A percentile compares a stretch with the other conserved stretches of the same genome.
Evolutionary conservation across 2,113 vertebrate species (phyloP).

Genomic region (Erythrolamprus reginae): DNA sequence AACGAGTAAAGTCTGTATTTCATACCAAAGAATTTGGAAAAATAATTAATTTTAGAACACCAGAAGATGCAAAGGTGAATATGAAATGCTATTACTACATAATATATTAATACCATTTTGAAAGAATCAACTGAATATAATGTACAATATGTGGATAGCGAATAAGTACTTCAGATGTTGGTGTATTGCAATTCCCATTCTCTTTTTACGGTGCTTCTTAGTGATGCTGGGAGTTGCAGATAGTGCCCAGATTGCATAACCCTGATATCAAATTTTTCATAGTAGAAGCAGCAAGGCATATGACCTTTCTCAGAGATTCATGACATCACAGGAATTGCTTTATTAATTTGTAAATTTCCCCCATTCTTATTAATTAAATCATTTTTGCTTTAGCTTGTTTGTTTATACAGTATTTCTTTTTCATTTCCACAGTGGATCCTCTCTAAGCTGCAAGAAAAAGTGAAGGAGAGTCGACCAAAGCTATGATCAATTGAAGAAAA

Average conservation of each 20-base stretch:
- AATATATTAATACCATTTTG: background rate
- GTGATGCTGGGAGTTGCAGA: background rate
- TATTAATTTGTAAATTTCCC: background rate
- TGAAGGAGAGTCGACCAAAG: conserved; percentile 82
- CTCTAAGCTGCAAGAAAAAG: conserved; percentile 88
- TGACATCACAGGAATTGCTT: background rate
- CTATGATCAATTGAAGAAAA: conserved; percentile 41
- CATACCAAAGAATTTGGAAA: conserved; percentile 98
- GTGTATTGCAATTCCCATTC: background rate
- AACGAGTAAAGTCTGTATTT: conserved; percentile 95
- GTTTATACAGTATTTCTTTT: conserved; percentile 20
- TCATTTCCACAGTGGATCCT: conserved; percentile 85
- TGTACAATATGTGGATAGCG: background rate
- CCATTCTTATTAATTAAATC: background rate
- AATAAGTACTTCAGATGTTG: background rate
- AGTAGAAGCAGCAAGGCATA: background rate
- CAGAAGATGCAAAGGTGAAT: conserved; percentile 88
- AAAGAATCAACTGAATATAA: background rate
- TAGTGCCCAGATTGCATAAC: background rate
- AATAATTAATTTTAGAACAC: conserved; percentile 93
- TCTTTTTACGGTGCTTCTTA: background rate
- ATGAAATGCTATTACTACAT: background rate
- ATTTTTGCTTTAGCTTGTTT: background rate
- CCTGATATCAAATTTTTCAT: background rate
- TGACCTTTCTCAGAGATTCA: background rate